A percentile compares a stretch with the other conserved stretches of the same genome.
phyloP scores from a whole-genome alignment of 2,888 invertebrate genomes.

The Mesoligia furuncula region DNA sequence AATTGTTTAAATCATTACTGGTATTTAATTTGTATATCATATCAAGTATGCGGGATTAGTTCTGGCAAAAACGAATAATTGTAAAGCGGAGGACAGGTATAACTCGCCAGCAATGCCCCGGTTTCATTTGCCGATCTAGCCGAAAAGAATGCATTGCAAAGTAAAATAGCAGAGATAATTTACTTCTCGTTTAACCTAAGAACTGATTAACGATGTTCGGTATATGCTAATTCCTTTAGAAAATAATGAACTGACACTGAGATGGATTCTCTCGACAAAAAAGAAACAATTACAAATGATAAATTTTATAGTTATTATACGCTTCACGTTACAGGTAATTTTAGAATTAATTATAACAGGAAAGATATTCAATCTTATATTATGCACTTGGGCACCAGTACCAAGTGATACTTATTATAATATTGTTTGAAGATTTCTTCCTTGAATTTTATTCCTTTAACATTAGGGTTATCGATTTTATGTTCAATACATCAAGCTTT shows the following conservation, averaged over 20 bases:
- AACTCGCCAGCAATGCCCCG: constrained; percentile 3
- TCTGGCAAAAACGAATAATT: constrained; percentile 35
- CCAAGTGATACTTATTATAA: constrained; percentile 13
- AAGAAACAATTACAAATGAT: constrained; percentile 22
- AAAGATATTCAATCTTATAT: constrained; percentile 1
- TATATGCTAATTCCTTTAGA: constrained; percentile 45
- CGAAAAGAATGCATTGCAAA: constrained; percentile 25
- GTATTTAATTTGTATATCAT: constrained; percentile 46
- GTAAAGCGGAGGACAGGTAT: constrained; percentile 32
- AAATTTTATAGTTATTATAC: constrained; percentile 16
- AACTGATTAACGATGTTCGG: constrained; percentile 37
- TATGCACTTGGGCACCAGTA: constrained; percentile 11
- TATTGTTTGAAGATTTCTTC: not conserved
- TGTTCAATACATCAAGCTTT: constrained; percentile 29
- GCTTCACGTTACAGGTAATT: constrained; percentile 20
- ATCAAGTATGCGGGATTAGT: constrained; percentile 41
- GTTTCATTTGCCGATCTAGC: constrained; percentile 2
- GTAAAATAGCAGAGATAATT: constrained; percentile 17
- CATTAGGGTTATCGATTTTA: constrained; percentile 23
- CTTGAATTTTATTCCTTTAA: constrained; percentile 12
- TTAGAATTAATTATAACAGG: constrained; percentile 11
- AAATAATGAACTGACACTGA: constrained; percentile 41
- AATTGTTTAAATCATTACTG: constrained; percentile 38
- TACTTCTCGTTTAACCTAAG: constrained; percentile 14
- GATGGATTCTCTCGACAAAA: constrained; percentile 37